phyloP scores from a whole-genome alignment of 2,888 invertebrate species.

The Clanis bilineata region DNA sequence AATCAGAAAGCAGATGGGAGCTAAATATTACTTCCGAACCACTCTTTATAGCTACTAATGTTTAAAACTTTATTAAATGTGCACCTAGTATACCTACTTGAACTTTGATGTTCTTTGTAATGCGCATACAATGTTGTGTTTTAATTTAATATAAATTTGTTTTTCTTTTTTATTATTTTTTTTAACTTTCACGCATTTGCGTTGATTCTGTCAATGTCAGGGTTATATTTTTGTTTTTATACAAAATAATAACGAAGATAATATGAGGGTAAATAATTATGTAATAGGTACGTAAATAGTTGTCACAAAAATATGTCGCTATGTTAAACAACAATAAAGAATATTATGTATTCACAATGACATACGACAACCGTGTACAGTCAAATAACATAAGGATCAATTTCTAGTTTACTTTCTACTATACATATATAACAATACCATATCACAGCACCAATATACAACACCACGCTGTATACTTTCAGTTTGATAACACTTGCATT shows the following conservation, averaged over 20 bases:
- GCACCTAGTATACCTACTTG: not conserved
- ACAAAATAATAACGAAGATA: not conserved
- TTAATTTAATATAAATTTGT: not conserved
- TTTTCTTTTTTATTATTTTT: too few species aligned
- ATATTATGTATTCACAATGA: not conserved
- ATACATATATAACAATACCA: constrained; percentile 48
- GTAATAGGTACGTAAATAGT: constrained; percentile 8
- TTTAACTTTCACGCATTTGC: too few species aligned
- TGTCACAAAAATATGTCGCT: constrained; percentile 5
- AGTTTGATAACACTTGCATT: constrained; percentile 50
- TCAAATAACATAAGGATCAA: not conserved
- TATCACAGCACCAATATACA: constrained; percentile 68
- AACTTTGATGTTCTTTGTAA: not conserved
- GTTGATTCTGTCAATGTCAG: too few species aligned
- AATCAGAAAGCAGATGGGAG: too few species aligned
- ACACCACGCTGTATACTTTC: constrained; percentile 51
- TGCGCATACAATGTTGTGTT: not conserved
- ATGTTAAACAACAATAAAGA: not conserved
- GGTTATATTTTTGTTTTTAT: not conserved
- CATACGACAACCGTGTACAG: constrained; percentile 1
- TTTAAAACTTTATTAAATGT: not conserved
- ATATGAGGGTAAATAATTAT: not conserved
- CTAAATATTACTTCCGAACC: not conserved
- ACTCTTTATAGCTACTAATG: not conserved
- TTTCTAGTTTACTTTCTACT: constrained; percentile 25